Conservation (phyloP, 2,797 vertebrate genomes). For the Falco rusticolus region DNA sequence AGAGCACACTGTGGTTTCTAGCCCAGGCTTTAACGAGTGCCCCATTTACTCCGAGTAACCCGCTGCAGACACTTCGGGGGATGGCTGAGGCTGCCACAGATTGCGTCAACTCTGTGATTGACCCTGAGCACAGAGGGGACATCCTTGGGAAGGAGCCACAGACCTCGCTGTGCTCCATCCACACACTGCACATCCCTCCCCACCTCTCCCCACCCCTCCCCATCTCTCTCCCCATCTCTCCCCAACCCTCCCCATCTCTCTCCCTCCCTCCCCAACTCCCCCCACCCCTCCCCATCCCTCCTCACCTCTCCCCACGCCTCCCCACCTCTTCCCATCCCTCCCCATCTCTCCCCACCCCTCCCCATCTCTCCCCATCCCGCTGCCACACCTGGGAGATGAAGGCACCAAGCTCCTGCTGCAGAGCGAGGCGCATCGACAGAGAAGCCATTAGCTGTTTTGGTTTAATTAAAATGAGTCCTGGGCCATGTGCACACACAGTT, state of each 20-base stretch:
- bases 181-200: accelerated
- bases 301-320: neutral
- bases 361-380: no score
- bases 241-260: neutral
- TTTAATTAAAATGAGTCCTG: neutral
- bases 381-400: accelerated
- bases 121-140: neutral
- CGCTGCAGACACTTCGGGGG: accelerated
- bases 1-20: neutral
- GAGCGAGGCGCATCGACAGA: accelerated
- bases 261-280: neutral
- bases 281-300: neutral
- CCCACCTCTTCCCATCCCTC: neutral
- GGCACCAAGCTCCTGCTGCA: accelerated
- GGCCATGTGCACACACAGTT: accelerated
- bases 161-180: accelerated
- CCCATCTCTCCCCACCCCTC: no score
- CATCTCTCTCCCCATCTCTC: neutral
- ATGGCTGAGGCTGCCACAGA: neutral
- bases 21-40: neutral
- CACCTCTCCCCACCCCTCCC: neutral
- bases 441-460: accelerated
- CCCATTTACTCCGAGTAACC: neutral
- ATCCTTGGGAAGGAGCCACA: accelerated
- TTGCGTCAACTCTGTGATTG: neutral